phyloP scores from a whole-genome alignment of 2,113 vertebrate species.

The Phocoena phocoena region DNA sequence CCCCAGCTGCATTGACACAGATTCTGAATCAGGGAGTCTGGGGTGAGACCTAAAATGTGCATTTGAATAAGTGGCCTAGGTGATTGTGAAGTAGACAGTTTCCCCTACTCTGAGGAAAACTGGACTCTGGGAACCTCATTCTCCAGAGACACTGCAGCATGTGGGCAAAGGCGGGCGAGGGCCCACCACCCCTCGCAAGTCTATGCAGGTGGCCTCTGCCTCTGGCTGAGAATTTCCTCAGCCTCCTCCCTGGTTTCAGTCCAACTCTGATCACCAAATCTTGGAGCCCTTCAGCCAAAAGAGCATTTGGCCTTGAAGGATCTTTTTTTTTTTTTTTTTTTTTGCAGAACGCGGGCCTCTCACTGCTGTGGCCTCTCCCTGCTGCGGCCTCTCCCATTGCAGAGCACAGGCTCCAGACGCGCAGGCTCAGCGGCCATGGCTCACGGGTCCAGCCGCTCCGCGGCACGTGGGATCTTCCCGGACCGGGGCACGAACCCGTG shows the following conservation, averaged over 20 bases:
- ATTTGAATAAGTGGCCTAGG: neutral
- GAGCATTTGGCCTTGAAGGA: constrained; percentile 46
- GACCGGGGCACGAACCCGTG: no score
- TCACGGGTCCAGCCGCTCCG: no score
- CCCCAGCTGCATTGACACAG: neutral
- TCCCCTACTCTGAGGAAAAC: neutral
- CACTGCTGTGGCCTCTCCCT: no score
- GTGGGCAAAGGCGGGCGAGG: neutral
- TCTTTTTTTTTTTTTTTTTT: neutral
- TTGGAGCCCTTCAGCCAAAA: constrained; percentile 46
- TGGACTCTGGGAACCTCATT: neutral
- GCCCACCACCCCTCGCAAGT: neutral
- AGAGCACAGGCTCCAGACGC: no score
- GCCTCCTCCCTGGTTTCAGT: constrained; percentile 22
- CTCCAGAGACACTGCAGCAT: neutral
- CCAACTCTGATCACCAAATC: constrained; percentile 65
- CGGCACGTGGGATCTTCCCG: no score
- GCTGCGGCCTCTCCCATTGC: no score
- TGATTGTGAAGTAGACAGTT: neutral
- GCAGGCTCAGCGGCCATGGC: no score
- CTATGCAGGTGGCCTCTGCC: neutral
- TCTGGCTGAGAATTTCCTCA: constrained; percentile 3
- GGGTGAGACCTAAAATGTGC: neutral
- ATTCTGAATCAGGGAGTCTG: neutral
- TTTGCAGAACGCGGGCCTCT: no score